phyloP scores from a whole-genome alignment of 2,797 vertebrate species.

The Falco peregrinus region DNA sequence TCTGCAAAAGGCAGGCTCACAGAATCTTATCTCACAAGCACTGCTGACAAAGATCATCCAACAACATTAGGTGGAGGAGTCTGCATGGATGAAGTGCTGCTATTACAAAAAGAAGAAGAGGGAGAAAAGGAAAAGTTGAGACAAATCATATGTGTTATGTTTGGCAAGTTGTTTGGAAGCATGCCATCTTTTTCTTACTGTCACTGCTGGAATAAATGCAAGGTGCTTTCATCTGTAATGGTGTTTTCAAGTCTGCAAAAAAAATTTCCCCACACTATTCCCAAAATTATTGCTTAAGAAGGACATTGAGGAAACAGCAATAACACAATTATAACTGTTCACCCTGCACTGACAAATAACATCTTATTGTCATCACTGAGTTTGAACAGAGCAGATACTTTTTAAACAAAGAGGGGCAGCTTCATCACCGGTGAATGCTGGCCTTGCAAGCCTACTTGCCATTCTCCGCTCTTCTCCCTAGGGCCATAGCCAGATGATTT shows the following conservation, averaged over 20 bases:
- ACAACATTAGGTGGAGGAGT: not conserved
- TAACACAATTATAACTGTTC: not conserved
- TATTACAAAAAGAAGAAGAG: not conserved
- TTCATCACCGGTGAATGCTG: not conserved
- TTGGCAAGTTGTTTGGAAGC: constrained; percentile 40
- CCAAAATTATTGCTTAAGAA: not conserved
- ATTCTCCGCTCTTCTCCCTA: not conserved
- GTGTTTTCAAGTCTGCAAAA: constrained; percentile 4
- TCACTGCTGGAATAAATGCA: not conserved
- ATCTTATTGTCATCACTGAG: not conserved
- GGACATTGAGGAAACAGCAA: not conserved
- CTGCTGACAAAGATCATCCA: constrained; percentile 29
- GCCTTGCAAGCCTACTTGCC: not conserved
- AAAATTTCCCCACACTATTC: not conserved
- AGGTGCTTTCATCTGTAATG: not conserved
- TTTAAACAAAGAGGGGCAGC: not conserved
- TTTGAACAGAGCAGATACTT: not conserved
- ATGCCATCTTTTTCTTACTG: constrained; percentile 15
- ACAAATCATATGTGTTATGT: not conserved
- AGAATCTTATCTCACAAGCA: constrained; percentile 10
- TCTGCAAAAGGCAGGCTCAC: not conserved
- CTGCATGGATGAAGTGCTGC: not conserved
- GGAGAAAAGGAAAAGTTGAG: not conserved
- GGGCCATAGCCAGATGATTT: not conserved
- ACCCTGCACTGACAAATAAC: not conserved